phyloP scores from a whole-genome alignment of 2,797 vertebrate species.

The Percopsis omiscomaycus region DNA sequence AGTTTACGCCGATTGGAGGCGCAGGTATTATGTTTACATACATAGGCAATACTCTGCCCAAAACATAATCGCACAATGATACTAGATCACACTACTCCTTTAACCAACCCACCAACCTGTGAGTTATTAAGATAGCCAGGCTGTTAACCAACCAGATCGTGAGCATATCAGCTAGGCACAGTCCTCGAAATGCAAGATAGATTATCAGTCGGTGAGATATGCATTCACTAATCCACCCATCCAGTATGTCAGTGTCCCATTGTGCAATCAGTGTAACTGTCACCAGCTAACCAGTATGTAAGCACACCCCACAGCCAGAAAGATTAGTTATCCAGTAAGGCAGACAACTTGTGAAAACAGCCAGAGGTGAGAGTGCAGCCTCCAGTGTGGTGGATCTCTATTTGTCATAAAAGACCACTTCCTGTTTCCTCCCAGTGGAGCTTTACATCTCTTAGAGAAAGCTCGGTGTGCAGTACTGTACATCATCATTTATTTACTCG shows the following conservation, averaged over 20 bases:
- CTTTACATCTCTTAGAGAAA: slow-evolving; percentile 1
- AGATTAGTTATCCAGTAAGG: slow-evolving; percentile 1
- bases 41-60: too few relatives aligned
- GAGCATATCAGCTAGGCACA: background rate
- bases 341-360: background rate
- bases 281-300: background rate
- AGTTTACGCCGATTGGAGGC: too few relatives aligned
- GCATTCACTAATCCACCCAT: slow-evolving; percentile 3
- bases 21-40: slow-evolving; percentile 1
- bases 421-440: background rate
- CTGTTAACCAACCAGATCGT: background rate
- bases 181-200: background rate
- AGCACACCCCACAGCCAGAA: slow-evolving; percentile 15
- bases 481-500: slow-evolving; percentile 6
- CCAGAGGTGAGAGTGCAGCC: slow-evolving; percentile 16
- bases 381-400: slow-evolving; percentile 19
- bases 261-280: background rate
- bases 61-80: too few relatives aligned
- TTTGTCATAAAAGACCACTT: slow-evolving; percentile 11
- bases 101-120: slow-evolving; percentile 38
- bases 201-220: background rate
- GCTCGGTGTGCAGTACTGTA: background rate
- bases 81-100: slow-evolving; percentile 16
- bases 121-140: slow-evolving; percentile 3
- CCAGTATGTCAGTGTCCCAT: background rate